Evolutionary conservation across 1,140 invertebrate genomes (phyloP).

Genomic region (Hyposmocoma kahamanoa): DNA sequence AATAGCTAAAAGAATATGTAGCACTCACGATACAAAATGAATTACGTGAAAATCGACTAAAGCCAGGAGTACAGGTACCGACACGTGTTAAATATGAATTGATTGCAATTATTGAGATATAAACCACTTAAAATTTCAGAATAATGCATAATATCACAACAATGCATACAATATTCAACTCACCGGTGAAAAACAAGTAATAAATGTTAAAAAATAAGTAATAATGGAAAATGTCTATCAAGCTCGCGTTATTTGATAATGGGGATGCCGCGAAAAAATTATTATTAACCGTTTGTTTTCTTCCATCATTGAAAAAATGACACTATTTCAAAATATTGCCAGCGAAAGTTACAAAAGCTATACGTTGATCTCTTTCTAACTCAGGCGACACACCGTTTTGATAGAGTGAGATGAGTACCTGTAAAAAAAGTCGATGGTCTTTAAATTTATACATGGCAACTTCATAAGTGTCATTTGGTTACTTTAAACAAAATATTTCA

Average conservation of each 20-base stretch:
- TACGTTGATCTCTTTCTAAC: too few species aligned
- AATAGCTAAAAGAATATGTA: too few species aligned
- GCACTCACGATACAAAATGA: too few species aligned
- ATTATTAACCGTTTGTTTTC: constrained; percentile 4
- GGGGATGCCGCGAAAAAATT: constrained; percentile 2
- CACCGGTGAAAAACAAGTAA: not conserved
- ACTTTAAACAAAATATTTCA: too few species aligned
- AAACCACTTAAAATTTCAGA: not conserved
- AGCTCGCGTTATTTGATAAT: constrained; percentile 3
- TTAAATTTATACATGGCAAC: too few species aligned
- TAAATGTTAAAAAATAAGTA: not conserved
- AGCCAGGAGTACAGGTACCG: too few species aligned
- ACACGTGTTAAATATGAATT: not conserved
- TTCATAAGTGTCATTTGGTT: too few species aligned
- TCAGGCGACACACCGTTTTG: too few species aligned
- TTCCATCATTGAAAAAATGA: constrained; percentile 1
- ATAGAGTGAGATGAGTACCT: too few species aligned
- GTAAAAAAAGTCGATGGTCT: too few species aligned
- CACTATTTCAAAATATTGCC: not conserved
- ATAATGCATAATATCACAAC: not conserved
- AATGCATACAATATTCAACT: not conserved
- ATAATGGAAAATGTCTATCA: constrained; percentile 1
- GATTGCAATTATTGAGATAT: not conserved
- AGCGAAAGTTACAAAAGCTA: not conserved
- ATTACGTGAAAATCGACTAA: too few species aligned